Base-by-base conservation (phyloP, 2,113 vertebrate genomes). In the Calonectris borealis region DNA sequence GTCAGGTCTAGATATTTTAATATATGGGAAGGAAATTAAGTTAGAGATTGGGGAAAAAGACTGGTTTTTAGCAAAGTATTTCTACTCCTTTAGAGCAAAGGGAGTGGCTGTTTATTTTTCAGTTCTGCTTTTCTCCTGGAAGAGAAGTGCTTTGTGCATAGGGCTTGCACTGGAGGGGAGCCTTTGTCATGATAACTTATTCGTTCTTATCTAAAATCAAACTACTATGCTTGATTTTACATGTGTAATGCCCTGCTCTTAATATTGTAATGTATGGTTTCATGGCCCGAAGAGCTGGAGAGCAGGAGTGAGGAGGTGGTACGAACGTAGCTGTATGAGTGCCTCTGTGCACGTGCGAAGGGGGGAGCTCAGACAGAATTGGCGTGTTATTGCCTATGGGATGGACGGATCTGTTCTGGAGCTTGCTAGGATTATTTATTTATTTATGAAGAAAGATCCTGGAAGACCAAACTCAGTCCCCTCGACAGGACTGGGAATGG, bases 181-280 rank as follows among this genome's bases (percentile, higher is more conserved):
- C 76, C 65, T 83, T 92, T 92, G 40, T 52, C 32, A 44, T 51
- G 54, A 9, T 64, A 73, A 86, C 32, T 81, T 51, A 55, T 88
- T 84, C 80, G 32, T 81, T 86, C 72, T 96, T 95, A 82, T 78
- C 64, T 96, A 88, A 93, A 86, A 81, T 92, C 86, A 90, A 92
- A 54, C 32, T 51, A 13, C 26, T 68, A 0, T 64, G 36, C 68
- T 77, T 94, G 76, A 86, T 84, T 88, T 90, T 95, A 78, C 55
- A 68, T 71, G 21, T 79, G 34, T 82, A 84, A 83, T 76, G 38
- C 31, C 34, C 14, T 72, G 21, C 10, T 83, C 54, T 82, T 87
- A 68, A 31, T 85, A 64, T 16, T 61, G 32, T 13, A 69, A 60
- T 1, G 2, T 60, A 18, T 29, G 22, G 18, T 51, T 96, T 89